Percentiles rank a stretch among this genome's conserved stretches.
These are phyloP conservation scores for Hyles lineata DNA, from an alignment of 2,888 invertebrate genomes.

Conservation along the genomic window DNA sequence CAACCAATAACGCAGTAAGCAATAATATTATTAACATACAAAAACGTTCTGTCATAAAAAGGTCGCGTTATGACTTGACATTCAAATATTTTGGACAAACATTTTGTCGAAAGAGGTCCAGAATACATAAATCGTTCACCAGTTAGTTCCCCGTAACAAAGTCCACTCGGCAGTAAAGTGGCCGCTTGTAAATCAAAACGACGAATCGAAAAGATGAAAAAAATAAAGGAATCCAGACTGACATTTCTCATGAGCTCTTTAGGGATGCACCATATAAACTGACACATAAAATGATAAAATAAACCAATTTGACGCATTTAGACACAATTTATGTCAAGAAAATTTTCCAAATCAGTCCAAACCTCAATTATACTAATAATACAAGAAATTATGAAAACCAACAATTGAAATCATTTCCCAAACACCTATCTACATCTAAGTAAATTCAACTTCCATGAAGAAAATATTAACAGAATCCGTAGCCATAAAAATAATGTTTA, in stretches of 20 bases:
- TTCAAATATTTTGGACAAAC: conserved; percentile 76
- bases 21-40: conserved; percentile 42
- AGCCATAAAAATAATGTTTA: conserved; percentile 36
- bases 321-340: background rate
- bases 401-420: conserved; percentile 9
- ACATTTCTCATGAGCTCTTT: conserved; percentile 65
- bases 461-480: conserved; percentile 1
- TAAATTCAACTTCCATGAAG: background rate
- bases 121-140: conserved; percentile 76
- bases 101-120: conserved; percentile 68
- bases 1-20: conserved; percentile 59
- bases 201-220: conserved; percentile 75
- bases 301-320: background rate
- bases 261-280: conserved; percentile 54
- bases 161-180: conserved; percentile 79
- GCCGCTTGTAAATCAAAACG: conserved; percentile 81
- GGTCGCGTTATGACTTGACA: conserved; percentile 68
- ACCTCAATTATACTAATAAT: background rate
- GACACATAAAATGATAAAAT: background rate
- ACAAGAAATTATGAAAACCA: background rate
- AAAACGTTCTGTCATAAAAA: conserved; percentile 55
- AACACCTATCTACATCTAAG: background rate
- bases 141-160: conserved; percentile 79
- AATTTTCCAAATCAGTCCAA: too few species aligned
- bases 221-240: conserved; percentile 68